These are phyloP conservation scores for Telmatherina bonti DNA, from an alignment of 2,797 vertebrate species.

Conservation along the genomic window DNA sequence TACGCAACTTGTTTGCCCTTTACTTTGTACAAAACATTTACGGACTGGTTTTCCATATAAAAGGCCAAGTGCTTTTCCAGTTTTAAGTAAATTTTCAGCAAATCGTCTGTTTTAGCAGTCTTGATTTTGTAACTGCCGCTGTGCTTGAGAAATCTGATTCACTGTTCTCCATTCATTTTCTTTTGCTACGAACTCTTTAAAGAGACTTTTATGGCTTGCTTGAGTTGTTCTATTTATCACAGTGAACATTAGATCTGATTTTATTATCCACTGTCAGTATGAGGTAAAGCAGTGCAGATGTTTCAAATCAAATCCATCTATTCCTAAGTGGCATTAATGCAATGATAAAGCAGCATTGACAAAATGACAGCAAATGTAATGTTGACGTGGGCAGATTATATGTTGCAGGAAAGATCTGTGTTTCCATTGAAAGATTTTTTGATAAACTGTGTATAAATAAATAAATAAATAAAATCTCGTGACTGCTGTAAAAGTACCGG, in stretches of 20 bases:
- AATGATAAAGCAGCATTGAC: constrained; percentile 51
- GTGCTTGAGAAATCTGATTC: not conserved
- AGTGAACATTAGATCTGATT: constrained; percentile 30
- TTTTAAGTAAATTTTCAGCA: not conserved
- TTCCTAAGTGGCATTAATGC: constrained; percentile 51
- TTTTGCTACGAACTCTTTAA: constrained; percentile 1
- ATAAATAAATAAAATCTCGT: constrained; percentile 8
- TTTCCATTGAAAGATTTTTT: not conserved
- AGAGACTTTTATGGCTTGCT: not conserved
- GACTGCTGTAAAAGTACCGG: not conserved
- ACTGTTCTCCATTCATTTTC: constrained; percentile 13
- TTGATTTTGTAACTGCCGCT: not conserved
- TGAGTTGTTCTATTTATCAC: constrained; percentile 34
- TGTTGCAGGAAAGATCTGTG: constrained; percentile 20
- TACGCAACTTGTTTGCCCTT: no score
- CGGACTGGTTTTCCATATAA: not conserved
- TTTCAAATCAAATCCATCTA: constrained; percentile 56
- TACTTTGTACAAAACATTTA: no score
- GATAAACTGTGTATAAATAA: not conserved
- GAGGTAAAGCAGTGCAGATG: constrained; percentile 63
- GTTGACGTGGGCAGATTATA: constrained; percentile 33
- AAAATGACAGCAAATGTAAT: constrained; percentile 40
- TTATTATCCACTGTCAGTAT: constrained; percentile 47
- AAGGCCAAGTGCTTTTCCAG: not conserved
- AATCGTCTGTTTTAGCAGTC: not conserved